phyloP scores from a whole-genome alignment of 2,113 vertebrate species.

The Riparia riparia region DNA sequence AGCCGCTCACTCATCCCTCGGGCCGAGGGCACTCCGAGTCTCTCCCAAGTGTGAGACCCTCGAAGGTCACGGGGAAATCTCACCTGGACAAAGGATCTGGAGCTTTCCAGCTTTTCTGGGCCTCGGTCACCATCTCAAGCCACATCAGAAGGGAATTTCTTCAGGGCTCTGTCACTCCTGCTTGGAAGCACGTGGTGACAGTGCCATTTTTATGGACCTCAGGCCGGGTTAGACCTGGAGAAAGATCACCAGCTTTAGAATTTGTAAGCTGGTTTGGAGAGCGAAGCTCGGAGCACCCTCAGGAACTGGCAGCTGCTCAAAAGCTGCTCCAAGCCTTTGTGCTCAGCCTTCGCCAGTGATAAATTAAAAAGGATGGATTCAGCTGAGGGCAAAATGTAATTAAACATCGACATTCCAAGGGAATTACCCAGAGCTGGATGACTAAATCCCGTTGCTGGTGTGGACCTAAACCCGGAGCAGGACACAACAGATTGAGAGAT shows the following conservation, averaged over 20 bases:
- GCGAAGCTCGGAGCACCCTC: not conserved
- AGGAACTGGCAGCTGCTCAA: not conserved
- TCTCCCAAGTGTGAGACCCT: constrained; percentile 64
- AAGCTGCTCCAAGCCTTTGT: not conserved
- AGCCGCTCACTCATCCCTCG: constrained; percentile 43
- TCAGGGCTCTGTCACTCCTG: not conserved
- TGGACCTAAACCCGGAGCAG: not conserved
- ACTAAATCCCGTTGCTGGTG: not conserved
- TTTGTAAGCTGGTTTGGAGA: not conserved
- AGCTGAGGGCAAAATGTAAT: not conserved
- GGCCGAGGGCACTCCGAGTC: constrained; percentile 45
- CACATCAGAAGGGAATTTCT: not conserved
- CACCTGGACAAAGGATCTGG: not conserved
- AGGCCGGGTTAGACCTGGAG: not conserved
- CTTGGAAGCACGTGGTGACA: not conserved
- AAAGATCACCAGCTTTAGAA: not conserved
- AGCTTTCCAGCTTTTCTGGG: not conserved
- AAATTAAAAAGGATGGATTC: not conserved
- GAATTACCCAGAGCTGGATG: not conserved
- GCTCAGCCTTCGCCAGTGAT: not conserved
- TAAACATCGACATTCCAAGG: not conserved
- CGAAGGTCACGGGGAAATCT: not conserved
- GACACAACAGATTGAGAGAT: not conserved
- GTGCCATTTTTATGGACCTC: not conserved
- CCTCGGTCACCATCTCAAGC: not conserved